phyloP scores from a whole-genome alignment of 1,140 invertebrate genomes.

The Saxidomus purpurata region DNA sequence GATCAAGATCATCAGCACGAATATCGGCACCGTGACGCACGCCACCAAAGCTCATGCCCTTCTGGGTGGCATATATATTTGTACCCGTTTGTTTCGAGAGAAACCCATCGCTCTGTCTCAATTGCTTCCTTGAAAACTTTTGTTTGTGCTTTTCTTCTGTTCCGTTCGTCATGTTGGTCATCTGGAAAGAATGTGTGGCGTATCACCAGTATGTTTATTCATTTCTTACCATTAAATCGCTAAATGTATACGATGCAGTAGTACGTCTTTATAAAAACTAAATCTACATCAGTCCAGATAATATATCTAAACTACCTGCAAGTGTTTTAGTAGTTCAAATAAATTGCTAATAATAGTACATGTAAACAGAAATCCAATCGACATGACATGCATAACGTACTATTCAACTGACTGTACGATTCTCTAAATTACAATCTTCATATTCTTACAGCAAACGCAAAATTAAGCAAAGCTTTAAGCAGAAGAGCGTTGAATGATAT shows the following conservation, averaged over 20 bases:
- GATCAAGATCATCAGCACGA: slow-evolving; percentile 84
- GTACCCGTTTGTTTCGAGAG: slow-evolving; percentile 91
- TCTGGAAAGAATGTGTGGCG: slow-evolving; percentile 55
- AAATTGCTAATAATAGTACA: slow-evolving; percentile 21
- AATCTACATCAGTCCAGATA: background rate
- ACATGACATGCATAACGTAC: slow-evolving; percentile 14
- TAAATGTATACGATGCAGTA: slow-evolving; percentile 27
- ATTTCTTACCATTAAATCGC: background rate
- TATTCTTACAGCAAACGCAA: slow-evolving; percentile 5
- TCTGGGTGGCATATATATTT: slow-evolving; percentile 90
- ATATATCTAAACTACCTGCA: slow-evolving; percentile 20
- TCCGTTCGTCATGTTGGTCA: slow-evolving; percentile 64
- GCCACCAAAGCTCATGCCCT: slow-evolving; percentile 89
- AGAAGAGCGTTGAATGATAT: background rate
- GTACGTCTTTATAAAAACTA: background rate
- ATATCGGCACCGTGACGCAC: slow-evolving; percentile 93
- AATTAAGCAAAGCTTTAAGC: slow-evolving; percentile 10
- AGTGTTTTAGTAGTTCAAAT: slow-evolving; percentile 26
- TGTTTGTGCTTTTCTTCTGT: slow-evolving; percentile 87
- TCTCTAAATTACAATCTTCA: background rate
- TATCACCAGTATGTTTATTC: slow-evolving; percentile 25
- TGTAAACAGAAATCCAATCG: background rate
- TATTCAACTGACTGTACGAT: background rate
- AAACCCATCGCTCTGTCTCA: slow-evolving; percentile 95
- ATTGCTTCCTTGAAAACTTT: slow-evolving; percentile 92